Evolutionary conservation across 2,888 invertebrate species (phyloP).

Genomic region (Cylloceria caligata): DNA sequence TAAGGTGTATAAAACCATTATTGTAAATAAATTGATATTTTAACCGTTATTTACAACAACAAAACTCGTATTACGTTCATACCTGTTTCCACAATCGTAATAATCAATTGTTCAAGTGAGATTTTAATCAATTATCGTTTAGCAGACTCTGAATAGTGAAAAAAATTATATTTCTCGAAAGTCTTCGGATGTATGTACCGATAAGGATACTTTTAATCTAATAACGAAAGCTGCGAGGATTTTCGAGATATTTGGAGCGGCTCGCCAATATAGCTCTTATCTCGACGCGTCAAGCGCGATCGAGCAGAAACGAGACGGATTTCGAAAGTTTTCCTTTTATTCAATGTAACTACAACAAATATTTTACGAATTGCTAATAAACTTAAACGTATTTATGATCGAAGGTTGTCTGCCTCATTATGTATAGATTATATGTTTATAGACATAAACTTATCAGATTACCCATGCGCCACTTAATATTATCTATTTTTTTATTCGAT

Average conservation of each 20-base stretch:
- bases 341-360: neutral
- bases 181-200: too few relatives aligned
- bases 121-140: neutral
- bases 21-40: slow-evolving; percentile 74
- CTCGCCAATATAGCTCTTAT: neutral
- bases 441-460: neutral
- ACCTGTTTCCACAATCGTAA: neutral
- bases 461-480: neutral
- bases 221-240: too few relatives aligned
- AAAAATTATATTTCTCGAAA: too few relatives aligned
- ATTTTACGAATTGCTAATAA: slow-evolving; percentile 1
- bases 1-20: slow-evolving; percentile 52
- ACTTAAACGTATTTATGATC: neutral
- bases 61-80: neutral
- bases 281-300: neutral
- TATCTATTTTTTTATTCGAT: neutral
- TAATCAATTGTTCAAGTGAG: neutral
- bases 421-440: neutral
- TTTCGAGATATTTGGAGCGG: neutral
- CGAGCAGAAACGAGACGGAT: neutral
- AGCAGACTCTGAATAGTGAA: too few relatives aligned
- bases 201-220: too few relatives aligned
- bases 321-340: neutral
- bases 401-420: neutral
- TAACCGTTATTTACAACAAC: slow-evolving; percentile 44